These are phyloP conservation scores for Erannis defoliaria DNA, from an alignment of 2,888 invertebrate species.

Conservation along the genomic window DNA sequence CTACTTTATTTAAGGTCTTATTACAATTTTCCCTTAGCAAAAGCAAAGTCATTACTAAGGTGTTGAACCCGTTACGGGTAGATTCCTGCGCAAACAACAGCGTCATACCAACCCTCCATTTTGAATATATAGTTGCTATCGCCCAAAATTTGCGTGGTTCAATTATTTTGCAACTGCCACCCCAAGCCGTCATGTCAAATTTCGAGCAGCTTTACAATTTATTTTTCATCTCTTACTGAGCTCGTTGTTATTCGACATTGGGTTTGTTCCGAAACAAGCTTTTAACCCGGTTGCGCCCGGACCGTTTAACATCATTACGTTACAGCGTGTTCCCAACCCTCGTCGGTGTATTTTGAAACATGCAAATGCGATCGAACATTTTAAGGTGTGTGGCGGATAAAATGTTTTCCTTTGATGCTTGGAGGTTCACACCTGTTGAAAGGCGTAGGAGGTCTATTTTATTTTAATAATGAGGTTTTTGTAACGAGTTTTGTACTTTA, in stretches of 20 bases:
- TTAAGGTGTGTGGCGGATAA: slow-evolving; percentile 34
- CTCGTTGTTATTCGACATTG: slow-evolving; percentile 58
- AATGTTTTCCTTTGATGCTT: slow-evolving; percentile 43
- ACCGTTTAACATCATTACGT: slow-evolving; percentile 54
- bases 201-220: slow-evolving; percentile 45
- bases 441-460: not conserved
- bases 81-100: too few species aligned
- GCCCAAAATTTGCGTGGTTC: not conserved
- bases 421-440: slow-evolving; percentile 18
- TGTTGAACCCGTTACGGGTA: too few species aligned
- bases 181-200: not conserved
- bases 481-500: not conserved
- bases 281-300: slow-evolving; percentile 51
- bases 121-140: too few species aligned
- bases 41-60: too few species aligned
- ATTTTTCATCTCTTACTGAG: slow-evolving; percentile 55
- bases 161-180: not conserved
- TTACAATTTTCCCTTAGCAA: too few species aligned
- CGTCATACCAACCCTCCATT: too few species aligned
- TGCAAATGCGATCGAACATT: slow-evolving; percentile 53
- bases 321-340: slow-evolving; percentile 51
- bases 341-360: slow-evolving; percentile 54
- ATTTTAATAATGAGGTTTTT: slow-evolving; percentile 5
- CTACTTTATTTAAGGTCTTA: too few species aligned
- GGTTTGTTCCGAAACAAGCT: slow-evolving; percentile 57